Evolutionary conservation across 1,140 invertebrate genomes (phyloP).

Genomic region (Penaeus japonicus): DNA sequence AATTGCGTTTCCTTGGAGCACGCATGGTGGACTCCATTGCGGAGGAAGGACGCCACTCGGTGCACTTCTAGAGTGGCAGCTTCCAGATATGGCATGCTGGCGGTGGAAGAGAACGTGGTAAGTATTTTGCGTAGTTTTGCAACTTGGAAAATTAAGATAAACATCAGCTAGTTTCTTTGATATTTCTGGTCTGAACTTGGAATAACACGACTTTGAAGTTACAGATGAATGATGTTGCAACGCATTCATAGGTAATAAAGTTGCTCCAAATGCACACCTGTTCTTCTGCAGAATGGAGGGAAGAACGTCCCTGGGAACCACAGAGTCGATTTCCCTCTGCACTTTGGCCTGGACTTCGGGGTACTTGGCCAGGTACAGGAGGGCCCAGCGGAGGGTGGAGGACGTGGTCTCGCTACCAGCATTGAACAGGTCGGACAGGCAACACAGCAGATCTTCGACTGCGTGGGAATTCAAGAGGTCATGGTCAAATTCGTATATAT

Average conservation of each 20-base stretch:
- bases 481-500: no score
- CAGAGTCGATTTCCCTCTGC: slow-evolving; percentile 66
- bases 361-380: slow-evolving; percentile 81
- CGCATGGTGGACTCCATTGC: not conserved
- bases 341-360: slow-evolving; percentile 97
- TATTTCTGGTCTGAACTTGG: no score
- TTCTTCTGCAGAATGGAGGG: slow-evolving; percentile 3
- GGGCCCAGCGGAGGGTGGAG: slow-evolving; percentile 11
- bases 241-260: no score
- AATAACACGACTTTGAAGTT: no score
- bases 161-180: no score
- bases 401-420: slow-evolving; percentile 18
- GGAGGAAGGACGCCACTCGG: not conserved
- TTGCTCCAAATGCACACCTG: not conserved
- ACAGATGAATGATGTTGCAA: no score
- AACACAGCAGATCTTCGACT: no score
- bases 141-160: no score
- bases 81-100: slow-evolving; percentile 10
- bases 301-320: not conserved
- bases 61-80: not conserved
- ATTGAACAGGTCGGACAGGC: not conserved
- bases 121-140: no score
- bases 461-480: no score
- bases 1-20: not conserved
- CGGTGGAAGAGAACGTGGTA: not conserved